phyloP scores from a whole-genome alignment of 2,888 invertebrate species.

The Apotomis capreana region DNA sequence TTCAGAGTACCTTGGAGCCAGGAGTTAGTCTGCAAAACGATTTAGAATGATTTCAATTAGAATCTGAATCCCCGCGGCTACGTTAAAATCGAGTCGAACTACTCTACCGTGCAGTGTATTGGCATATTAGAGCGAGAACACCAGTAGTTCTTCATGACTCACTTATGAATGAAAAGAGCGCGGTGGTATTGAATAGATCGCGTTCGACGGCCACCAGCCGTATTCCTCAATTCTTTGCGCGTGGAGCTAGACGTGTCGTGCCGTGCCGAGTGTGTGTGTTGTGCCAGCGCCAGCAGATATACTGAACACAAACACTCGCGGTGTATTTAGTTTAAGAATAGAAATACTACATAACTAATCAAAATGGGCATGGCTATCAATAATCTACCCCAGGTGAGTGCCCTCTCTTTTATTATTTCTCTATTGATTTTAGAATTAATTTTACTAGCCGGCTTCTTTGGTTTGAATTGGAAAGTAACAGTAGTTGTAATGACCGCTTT shows the following conservation, averaged over 20 bases:
- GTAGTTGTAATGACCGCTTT: conserved; percentile 82
- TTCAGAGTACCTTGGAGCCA: conserved; percentile 2
- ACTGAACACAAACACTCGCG: conserved; percentile 49
- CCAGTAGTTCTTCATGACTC: conserved; percentile 62
- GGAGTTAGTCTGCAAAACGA: conserved; percentile 18
- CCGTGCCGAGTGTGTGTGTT: conserved; percentile 44
- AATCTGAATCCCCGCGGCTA: background rate
- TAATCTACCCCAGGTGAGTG: conserved; percentile 75
- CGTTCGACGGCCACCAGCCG: conserved; percentile 58
- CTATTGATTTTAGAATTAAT: conserved; percentile 48
- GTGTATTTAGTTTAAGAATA: conserved; percentile 53
- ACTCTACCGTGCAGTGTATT: conserved; percentile 47
- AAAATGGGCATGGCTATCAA: conserved; percentile 78
- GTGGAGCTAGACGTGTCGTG: conserved; percentile 72
- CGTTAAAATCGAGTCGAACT: conserved; percentile 44
- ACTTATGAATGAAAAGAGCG: conserved; percentile 70
- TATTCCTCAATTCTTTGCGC: conserved; percentile 73
- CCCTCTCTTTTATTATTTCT: conserved; percentile 38
- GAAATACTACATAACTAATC: conserved; percentile 49
- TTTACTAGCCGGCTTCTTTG: conserved; percentile 57
- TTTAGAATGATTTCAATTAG: conserved; percentile 31
- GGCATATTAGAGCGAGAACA: conserved; percentile 64
- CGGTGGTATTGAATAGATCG: conserved; percentile 52
- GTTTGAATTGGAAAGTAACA: conserved; percentile 77
- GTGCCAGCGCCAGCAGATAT: conserved; percentile 35